Evolutionary conservation across 2,888 invertebrate species (phyloP).

Genomic region (Schizotus pectinicornis): DNA sequence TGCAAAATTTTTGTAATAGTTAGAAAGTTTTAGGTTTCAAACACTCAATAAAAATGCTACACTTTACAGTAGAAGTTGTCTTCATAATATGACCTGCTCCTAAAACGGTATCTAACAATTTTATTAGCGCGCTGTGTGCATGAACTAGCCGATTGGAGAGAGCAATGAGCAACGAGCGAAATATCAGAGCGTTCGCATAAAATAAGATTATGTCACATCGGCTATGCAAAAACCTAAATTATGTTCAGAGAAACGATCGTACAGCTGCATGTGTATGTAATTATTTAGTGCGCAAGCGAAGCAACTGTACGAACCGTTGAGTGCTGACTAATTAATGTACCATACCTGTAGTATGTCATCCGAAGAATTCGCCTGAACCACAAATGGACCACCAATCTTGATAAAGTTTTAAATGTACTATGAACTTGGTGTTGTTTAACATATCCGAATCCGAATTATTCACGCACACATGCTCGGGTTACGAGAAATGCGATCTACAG

Average conservation of each 20-base stretch:
- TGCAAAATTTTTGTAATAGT: too few relatives aligned
- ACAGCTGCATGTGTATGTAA: constrained; percentile 17
- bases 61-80: too few relatives aligned
- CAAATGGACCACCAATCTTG: constrained; percentile 35
- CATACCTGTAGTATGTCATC: constrained; percentile 34
- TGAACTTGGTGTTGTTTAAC: constrained; percentile 30
- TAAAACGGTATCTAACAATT: too few relatives aligned
- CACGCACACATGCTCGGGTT: constrained; percentile 31
- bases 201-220: constrained; percentile 25
- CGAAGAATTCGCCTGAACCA: constrained; percentile 28
- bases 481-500: constrained; percentile 10
- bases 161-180: constrained; percentile 2
- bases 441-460: constrained; percentile 34
- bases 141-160: too few relatives aligned
- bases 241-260: constrained; percentile 22
- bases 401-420: constrained; percentile 33
- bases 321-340: constrained; percentile 32
- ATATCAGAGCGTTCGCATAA: constrained; percentile 24
- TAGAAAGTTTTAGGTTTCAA: too few relatives aligned
- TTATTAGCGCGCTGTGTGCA: too few relatives aligned
- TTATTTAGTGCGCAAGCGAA: constrained; percentile 29
- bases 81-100: too few relatives aligned
- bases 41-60: too few relatives aligned
- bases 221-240: constrained; percentile 18
- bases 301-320: constrained; percentile 15